Percentiles rank a stretch among this genome's conserved stretches.
These are phyloP conservation scores for Myripristis murdjan DNA, from an alignment of 2,797 vertebrate genomes.

Conservation along the genomic window DNA sequence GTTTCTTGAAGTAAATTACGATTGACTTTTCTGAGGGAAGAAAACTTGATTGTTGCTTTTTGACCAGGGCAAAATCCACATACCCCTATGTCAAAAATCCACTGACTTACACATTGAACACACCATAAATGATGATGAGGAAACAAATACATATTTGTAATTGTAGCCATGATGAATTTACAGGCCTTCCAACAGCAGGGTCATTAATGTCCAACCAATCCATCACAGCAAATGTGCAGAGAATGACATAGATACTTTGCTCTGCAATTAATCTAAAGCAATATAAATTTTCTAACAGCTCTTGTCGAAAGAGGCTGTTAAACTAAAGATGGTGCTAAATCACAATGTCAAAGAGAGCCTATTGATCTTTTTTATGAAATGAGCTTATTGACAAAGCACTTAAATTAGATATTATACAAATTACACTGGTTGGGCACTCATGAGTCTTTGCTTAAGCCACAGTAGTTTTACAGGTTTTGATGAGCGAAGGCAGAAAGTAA, in stretches of 20 bases:
- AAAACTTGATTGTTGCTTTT: conserved; percentile 51
- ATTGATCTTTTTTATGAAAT: conserved; percentile 82
- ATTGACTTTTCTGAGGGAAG: conserved; percentile 58
- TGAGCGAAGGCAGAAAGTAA: not conserved
- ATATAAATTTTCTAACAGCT: conserved; percentile 63
- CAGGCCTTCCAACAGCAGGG: conserved; percentile 62
- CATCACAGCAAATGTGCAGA: conserved; percentile 75
- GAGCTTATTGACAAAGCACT: conserved; percentile 84
- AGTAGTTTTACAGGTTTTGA: conserved; percentile 18
- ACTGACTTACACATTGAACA: conserved; percentile 66
- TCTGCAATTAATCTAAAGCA: conserved; percentile 81
- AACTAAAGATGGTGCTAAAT: conserved; percentile 83
- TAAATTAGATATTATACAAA: conserved; percentile 77
- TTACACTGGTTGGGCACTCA: conserved; percentile 56
- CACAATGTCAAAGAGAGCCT: conserved; percentile 70
- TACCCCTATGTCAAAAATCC: conserved; percentile 63
- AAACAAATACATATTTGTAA: conserved; percentile 81
- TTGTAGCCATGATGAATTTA: conserved; percentile 78
- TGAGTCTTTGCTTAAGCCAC: conserved; percentile 14
- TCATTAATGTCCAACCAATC: conserved; percentile 83
- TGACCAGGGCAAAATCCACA: conserved; percentile 58
- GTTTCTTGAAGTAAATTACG: conserved; percentile 50
- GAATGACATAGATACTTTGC: conserved; percentile 72
- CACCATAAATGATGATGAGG: conserved; percentile 67
- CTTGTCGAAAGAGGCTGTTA: conserved; percentile 72